These are phyloP conservation scores for Papilio machaon DNA, from an alignment of 1,140 invertebrate genomes.

Conservation along the genomic window DNA sequence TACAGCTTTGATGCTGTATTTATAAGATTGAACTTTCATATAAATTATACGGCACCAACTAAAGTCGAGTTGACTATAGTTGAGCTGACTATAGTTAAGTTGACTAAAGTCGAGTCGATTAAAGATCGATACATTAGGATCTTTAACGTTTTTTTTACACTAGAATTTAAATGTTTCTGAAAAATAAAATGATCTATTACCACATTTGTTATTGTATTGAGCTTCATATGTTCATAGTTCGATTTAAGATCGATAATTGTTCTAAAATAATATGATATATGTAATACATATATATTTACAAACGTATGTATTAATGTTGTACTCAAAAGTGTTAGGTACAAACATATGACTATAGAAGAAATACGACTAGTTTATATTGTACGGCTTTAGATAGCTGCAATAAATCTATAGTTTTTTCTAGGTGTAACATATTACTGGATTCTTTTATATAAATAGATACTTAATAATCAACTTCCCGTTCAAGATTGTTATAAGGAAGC, in stretches of 20 bases:
- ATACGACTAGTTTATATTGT: background rate
- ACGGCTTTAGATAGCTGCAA: background rate
- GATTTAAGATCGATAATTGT: too few species aligned
- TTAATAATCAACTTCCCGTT: conserved; percentile 18
- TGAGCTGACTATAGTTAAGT: background rate
- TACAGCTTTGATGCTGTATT: background rate
- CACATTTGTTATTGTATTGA: too few species aligned
- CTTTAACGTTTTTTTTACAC: too few species aligned
- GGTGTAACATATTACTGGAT: background rate
- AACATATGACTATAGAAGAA: background rate
- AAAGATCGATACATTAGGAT: too few species aligned
- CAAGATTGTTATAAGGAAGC: conserved; percentile 5
- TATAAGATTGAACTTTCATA: background rate
- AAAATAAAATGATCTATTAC: background rate
- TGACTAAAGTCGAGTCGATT: background rate
- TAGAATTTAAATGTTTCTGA: too few species aligned
- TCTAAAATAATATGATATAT: too few species aligned
- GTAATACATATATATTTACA: too few species aligned
- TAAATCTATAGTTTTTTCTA: background rate
- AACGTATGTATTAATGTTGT: too few species aligned
- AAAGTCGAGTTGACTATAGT: background rate
- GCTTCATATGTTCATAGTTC: too few species aligned
- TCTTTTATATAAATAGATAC: conserved; percentile 18
- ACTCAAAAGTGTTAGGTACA: too few species aligned
- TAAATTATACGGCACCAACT: background rate